Evolutionary conservation across 2,888 invertebrate species (phyloP).

Genomic region (Nemapogon koenigi): DNA sequence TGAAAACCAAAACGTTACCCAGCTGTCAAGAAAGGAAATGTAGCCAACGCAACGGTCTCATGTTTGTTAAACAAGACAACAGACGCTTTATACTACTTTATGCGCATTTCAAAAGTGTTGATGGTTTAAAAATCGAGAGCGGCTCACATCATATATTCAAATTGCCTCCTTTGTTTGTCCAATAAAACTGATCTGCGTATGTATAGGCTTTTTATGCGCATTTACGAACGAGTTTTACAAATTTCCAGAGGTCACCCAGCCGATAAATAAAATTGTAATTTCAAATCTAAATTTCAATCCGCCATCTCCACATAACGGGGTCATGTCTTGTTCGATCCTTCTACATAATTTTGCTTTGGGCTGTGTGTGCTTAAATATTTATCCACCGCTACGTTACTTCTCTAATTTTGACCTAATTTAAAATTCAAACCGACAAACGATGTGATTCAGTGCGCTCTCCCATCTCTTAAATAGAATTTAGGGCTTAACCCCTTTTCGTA

Average conservation of each 20-base stretch:
- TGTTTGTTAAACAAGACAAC: conserved; percentile 23
- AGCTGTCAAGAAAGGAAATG: conserved; percentile 23
- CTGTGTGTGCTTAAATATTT: conserved; percentile 5
- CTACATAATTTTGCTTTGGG: conserved; percentile 34
- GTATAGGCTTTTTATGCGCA: conserved; percentile 39
- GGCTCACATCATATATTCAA: conserved; percentile 5
- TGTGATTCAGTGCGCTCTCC: background rate
- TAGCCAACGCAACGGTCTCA: conserved; percentile 25
- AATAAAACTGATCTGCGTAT: conserved; percentile 44
- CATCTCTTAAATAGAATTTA: background rate
- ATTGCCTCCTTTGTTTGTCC: conserved; percentile 40
- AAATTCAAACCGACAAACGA: background rate
- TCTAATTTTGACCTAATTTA: conserved; percentile 6
- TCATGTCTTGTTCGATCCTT: conserved; percentile 38
- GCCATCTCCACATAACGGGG: conserved; percentile 49
- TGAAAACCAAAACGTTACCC: conserved; percentile 11
- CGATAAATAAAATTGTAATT: conserved; percentile 50
- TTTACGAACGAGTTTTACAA: conserved; percentile 28
- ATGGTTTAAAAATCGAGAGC: conserved; percentile 33
- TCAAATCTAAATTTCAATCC: conserved; percentile 54
- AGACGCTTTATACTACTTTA: conserved; percentile 3
- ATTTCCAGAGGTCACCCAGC: conserved; percentile 46
- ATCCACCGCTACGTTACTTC: conserved; percentile 3
- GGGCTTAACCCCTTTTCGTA: too few relatives aligned
- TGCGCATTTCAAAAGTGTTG: conserved; percentile 25